Conservation (phyloP, 2,888 invertebrate genomes). For the Orthosia incerta region DNA sequence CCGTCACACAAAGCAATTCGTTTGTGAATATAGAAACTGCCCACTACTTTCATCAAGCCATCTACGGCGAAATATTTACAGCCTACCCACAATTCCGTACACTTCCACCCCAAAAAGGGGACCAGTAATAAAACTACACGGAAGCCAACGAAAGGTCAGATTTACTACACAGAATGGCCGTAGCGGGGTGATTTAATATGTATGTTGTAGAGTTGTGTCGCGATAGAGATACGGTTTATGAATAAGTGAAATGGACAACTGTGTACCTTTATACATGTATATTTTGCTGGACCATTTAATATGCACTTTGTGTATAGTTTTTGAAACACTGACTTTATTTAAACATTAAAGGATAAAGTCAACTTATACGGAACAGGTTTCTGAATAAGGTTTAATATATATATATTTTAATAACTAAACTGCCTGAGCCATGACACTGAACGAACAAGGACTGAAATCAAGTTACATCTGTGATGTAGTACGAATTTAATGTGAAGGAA, state of each 20-base stretch:
- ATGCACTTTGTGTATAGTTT: constrained; percentile 41
- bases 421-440: no score
- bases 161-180: constrained; percentile 43
- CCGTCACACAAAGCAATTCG: background rate
- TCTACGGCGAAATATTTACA: constrained; percentile 30
- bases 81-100: constrained; percentile 4
- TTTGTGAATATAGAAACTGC: constrained; percentile 12
- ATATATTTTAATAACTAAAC: no score
- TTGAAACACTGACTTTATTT: background rate
- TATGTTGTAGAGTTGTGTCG: constrained; percentile 46
- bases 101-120: constrained; percentile 31
- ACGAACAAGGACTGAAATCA: no score
- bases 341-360: background rate
- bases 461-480: no score
- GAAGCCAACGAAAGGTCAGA: constrained; percentile 56
- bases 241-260: constrained; percentile 48
- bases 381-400: background rate
- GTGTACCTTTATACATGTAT: constrained; percentile 5
- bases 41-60: constrained; percentile 4
- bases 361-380: background rate
- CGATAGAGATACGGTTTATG: constrained; percentile 40
- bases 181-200: constrained; percentile 52
- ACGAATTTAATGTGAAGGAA: no score
- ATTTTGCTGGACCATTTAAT: constrained; percentile 28
- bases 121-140: constrained; percentile 52